Evolutionary conservation across 2,797 vertebrate genomes (phyloP), one percentile per base, ranked within the genome.

Genomic region (Hypotaenidia philippensis): DNA sequence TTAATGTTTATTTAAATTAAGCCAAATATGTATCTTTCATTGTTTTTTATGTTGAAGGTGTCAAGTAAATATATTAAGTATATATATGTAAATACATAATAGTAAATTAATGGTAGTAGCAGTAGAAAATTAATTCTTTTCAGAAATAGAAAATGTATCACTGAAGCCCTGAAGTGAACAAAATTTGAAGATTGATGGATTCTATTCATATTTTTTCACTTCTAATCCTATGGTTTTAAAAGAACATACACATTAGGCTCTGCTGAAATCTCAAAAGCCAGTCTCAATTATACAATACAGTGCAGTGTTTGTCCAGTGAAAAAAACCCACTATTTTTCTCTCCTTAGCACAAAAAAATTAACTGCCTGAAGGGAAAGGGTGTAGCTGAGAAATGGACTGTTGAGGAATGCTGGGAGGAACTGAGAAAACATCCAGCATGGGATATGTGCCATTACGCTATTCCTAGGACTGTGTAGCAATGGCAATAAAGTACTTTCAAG

Each of bases 1-100:
- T 23, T 84, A 75, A 78, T 75, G 57, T 32, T 90, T 77, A 65
- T 57, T 91, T 53, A 91, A 95, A 59, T 82, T 71, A 68, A 76
- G n/a, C 27, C 32, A 71, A 78, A 60, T 40, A 11, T 77, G 40
- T 77, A 41, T 63, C 34, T 68, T 56, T 87, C n/a, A 61, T 6
- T 38, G 47, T 56, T 86, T 25, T 49, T 8, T 53, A 77, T 79
- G 31, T n/a, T 5, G 5, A 68, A 71, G 25, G 52, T 41, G n/a
- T 44, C 57, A 83, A 90, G 29, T 53, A 44, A 19, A 44, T 44
- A 19, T 44, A 44, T 44, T 19, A 44, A 44, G 41, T 44, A 44
- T 19, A 44, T 41, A 41, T 41, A 18, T 18, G 19, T 10, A 44
- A 44, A 44, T 44, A 44, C 18, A 8, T 44, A 88, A 80, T 6